Conservation (phyloP, 2,113 vertebrate genomes). For the Plestiodon gilberti region DNA sequence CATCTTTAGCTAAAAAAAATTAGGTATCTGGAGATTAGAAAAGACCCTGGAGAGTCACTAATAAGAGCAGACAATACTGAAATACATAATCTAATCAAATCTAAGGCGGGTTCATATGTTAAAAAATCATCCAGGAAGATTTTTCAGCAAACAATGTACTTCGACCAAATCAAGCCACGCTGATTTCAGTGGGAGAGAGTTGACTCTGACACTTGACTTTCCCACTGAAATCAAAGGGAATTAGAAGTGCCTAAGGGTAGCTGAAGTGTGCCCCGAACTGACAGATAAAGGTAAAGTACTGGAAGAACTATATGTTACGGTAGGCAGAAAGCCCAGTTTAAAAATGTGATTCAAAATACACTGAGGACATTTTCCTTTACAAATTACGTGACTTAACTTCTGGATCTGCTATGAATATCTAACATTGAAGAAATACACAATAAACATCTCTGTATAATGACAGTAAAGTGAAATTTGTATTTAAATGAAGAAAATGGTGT, state of each 20-base stretch:
- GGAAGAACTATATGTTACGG: constrained; percentile 38
- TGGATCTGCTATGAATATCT: constrained; percentile 52
- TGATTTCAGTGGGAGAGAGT: not conserved
- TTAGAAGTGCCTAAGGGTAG: not conserved
- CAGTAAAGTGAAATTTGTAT: constrained; percentile 77
- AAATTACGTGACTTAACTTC: constrained; percentile 50
- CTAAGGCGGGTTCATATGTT: not conserved
- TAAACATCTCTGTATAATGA: constrained; percentile 70
- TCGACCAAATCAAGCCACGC: not conserved
- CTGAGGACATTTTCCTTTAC: constrained; percentile 52
- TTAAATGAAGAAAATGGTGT: constrained; percentile 75
- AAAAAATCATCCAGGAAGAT: not conserved
- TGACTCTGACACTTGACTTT: not conserved
- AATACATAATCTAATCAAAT: not conserved
- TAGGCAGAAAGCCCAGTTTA: constrained; percentile 56
- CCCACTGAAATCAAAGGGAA: not conserved
- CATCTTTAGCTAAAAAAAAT: too few species aligned
- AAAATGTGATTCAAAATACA: constrained; percentile 42
- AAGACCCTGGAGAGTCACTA: too few species aligned
- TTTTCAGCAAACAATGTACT: not conserved
- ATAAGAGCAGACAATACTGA: too few species aligned
- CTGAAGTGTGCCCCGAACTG: not conserved
- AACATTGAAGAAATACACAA: constrained; percentile 73
- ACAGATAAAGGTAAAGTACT: constrained; percentile 48
- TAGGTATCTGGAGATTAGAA: too few species aligned